Percentiles rank a stretch among this genome's conserved stretches.
Evolutionary conservation across 1,140 invertebrate species (phyloP).

Genomic region (Drosophila erecta): DNA sequence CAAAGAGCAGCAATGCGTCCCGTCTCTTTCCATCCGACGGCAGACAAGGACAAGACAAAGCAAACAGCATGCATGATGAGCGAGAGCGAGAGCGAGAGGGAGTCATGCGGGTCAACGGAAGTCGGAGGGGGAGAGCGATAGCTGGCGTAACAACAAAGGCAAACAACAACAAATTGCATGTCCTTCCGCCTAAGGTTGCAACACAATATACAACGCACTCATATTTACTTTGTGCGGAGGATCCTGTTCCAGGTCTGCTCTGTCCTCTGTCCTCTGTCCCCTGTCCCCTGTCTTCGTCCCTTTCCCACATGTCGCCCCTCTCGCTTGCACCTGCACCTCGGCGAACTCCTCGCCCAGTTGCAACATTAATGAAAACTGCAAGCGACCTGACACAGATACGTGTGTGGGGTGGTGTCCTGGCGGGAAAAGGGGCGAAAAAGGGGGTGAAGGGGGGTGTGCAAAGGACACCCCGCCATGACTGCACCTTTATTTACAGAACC

Average conservation of each 20-base stretch:
- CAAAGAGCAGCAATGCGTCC: slow-evolving; percentile 67
- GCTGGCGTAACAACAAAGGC: slow-evolving; percentile 57
- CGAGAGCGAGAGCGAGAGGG: slow-evolving; percentile 20
- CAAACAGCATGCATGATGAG: slow-evolving; percentile 73
- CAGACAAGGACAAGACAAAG: slow-evolving; percentile 67
- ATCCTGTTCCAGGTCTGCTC: slow-evolving; percentile 26
- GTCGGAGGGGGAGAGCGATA: neutral
- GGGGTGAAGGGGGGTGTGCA: neutral
- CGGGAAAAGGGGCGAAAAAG: slow-evolving; percentile 7
- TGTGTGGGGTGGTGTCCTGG: neutral
- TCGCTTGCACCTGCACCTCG: slow-evolving; percentile 11
- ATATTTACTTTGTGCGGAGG: slow-evolving; percentile 70
- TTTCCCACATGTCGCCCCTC: neutral
- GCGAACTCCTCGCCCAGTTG: slow-evolving; percentile 30
- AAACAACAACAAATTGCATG: slow-evolving; percentile 82
- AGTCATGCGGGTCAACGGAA: neutral
- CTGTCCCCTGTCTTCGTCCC: neutral
- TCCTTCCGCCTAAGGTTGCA: slow-evolving; percentile 78
- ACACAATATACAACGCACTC: slow-evolving; percentile 76
- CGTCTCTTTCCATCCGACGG: neutral
- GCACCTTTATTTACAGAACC: slow-evolving; percentile 46
- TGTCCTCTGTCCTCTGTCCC: neutral
- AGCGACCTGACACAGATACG: slow-evolving; percentile 63
- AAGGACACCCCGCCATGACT: slow-evolving; percentile 24
- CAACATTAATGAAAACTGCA: slow-evolving; percentile 76